Conservation (phyloP, 2,888 invertebrate genomes). For the Mesorhabditis spiculigera region DNA sequence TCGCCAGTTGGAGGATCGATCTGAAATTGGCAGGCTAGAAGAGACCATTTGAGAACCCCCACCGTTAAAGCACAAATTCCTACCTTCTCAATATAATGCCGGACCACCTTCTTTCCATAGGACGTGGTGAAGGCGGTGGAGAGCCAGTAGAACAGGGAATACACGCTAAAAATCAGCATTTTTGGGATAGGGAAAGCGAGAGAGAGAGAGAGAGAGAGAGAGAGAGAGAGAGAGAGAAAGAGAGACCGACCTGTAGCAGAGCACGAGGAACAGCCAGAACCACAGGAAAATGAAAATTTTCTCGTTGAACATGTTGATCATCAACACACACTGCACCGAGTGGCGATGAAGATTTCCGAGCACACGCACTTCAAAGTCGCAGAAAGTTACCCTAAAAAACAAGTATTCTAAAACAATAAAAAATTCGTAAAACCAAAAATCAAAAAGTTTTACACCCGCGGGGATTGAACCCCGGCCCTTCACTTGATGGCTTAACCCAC, state of each 20-base stretch:
- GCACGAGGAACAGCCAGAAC: conserved; percentile 55
- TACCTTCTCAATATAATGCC: conserved; percentile 42
- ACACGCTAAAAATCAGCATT: conserved; percentile 24
- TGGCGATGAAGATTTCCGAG: conserved; percentile 56
- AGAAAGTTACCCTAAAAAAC: conserved; percentile 51
- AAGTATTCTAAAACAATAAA: background rate
- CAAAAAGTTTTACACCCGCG: background rate
- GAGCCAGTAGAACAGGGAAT: conserved; percentile 43
- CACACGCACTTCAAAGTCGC: conserved; percentile 56
- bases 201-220: too few species aligned
- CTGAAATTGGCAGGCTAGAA: conserved; percentile 12
- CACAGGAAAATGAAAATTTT: conserved; percentile 56
- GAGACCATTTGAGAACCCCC: conserved; percentile 30
- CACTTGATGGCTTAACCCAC: too few species aligned
- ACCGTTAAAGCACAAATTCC: conserved; percentile 8
- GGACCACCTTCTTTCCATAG: conserved; percentile 25
- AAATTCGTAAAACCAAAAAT: background rate
- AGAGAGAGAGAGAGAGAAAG: too few species aligned
- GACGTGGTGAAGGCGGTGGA: conserved; percentile 22
- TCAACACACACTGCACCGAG: conserved; percentile 56
- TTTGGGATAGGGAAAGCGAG: too few species aligned
- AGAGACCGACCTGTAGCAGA: conserved; percentile 23
- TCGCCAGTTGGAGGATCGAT: conserved; percentile 33
- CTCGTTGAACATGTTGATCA: conserved; percentile 55
- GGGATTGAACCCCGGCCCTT: too few species aligned